Conservation (phyloP, 2,888 invertebrate genomes). For the Lissonota sp. region DNA sequence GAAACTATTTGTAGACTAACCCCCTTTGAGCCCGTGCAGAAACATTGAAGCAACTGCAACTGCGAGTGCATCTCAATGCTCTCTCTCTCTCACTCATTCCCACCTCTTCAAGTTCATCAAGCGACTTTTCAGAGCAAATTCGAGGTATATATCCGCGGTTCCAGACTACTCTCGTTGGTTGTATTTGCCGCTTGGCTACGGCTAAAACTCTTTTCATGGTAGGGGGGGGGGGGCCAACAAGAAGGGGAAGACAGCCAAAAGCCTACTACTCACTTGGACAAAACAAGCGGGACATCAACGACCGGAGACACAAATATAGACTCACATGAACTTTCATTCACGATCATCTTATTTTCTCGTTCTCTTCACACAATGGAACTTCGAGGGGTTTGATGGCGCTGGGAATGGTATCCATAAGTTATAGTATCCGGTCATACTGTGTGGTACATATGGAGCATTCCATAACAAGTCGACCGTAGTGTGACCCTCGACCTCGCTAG, state of each 20-base stretch:
- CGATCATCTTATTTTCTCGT: conserved; percentile 1
- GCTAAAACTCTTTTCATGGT: neutral
- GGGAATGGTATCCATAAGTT: conserved; percentile 53
- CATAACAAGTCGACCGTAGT: too few relatives aligned
- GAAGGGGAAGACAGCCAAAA: conserved; percentile 11
- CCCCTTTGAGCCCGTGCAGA: conserved; percentile 37
- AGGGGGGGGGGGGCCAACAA: neutral
- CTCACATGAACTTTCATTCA: conserved; percentile 55
- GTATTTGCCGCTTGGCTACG: conserved; percentile 11
- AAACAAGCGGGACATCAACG: conserved; percentile 49
- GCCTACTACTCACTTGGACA: conserved; percentile 20
- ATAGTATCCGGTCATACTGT: conserved; percentile 46
- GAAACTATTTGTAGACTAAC: conserved; percentile 70
- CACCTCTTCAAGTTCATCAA: conserved; percentile 11
- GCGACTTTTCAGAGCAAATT: conserved; percentile 40
- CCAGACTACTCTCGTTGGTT: conserved; percentile 19
- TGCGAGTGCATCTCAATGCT: neutral
- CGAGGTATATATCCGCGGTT: conserved; percentile 8
- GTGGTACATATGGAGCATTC: neutral
- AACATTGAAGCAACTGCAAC: conserved; percentile 22
- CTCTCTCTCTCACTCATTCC: conserved; percentile 1
- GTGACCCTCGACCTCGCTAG: too few relatives aligned
- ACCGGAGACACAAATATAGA: conserved; percentile 31
- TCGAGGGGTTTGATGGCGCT: conserved; percentile 43
- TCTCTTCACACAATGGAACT: conserved; percentile 44